A percentile compares a stretch with the other conserved stretches of the same genome.
Conservation (phyloP, 2,888 invertebrate genomes). For the Gandaritis pyraliata region DNA sequence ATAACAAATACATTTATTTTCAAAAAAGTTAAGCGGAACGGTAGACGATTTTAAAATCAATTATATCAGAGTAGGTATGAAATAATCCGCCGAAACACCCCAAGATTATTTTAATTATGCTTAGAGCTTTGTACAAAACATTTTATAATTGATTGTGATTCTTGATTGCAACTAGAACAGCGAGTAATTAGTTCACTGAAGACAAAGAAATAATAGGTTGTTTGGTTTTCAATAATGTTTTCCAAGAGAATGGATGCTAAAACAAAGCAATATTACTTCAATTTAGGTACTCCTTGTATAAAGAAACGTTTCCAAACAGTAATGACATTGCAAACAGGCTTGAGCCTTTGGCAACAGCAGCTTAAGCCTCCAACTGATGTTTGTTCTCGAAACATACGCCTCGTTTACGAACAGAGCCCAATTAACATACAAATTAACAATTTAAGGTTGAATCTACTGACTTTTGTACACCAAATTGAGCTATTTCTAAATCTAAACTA, state of each 20-base stretch:
- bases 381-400: constrained; percentile 28
- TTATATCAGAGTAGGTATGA: too few relatives aligned
- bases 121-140: too few relatives aligned
- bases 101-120: too few relatives aligned
- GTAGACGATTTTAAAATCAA: too few relatives aligned
- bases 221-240: constrained; percentile 5
- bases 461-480: constrained; percentile 8
- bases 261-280: not conserved
- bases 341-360: constrained; percentile 26
- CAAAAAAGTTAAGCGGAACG: too few relatives aligned
- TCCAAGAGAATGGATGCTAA: not conserved
- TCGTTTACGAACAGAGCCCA: constrained; percentile 23
- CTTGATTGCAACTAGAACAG: too few relatives aligned
- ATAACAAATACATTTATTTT: too few relatives aligned
- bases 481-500: constrained; percentile 2
- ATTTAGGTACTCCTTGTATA: not conserved
- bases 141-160: too few relatives aligned
- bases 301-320: constrained; percentile 4
- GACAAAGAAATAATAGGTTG: too few relatives aligned
- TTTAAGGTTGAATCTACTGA: constrained; percentile 20
- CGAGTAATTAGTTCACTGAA: too few relatives aligned
- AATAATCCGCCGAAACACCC: too few relatives aligned
- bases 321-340: constrained; percentile 22
- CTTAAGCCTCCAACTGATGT: constrained; percentile 51
- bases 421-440: constrained; percentile 36